Conservation (phyloP, 2,113 vertebrate species). For the Tringa solitaria region DNA sequence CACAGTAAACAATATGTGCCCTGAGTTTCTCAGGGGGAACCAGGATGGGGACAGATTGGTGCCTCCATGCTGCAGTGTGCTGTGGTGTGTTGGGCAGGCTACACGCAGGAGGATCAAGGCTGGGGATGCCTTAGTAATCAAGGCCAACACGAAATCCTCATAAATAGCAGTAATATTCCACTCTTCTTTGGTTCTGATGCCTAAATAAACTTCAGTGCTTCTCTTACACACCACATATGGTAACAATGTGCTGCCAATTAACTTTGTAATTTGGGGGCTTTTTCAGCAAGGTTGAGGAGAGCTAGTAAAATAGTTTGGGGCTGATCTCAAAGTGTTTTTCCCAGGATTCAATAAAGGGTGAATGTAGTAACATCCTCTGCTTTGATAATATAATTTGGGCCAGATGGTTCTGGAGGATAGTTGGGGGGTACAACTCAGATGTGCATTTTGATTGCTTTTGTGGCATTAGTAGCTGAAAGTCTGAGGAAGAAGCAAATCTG, state of each 20-base stretch:
- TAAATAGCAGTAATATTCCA: conserved; percentile 53
- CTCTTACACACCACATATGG: conserved; percentile 62
- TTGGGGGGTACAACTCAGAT: background rate
- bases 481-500: background rate
- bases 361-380: conserved; percentile 57
- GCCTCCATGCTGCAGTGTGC: background rate
- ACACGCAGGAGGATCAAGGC: background rate
- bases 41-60: background rate
- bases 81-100: background rate
- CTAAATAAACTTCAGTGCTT: conserved; percentile 58
- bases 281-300: conserved; percentile 54
- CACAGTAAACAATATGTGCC: background rate
- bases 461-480: background rate
- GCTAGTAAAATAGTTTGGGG: conserved; percentile 54
- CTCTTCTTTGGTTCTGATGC: conserved; percentile 43
- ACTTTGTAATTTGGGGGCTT: conserved; percentile 62
- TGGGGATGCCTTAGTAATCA: conserved; percentile 19
- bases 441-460: background rate
- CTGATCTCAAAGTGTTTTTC: conserved; percentile 59
- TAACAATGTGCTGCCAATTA: conserved; percentile 70
- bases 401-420: conserved; percentile 44
- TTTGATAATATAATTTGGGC: conserved; percentile 64
- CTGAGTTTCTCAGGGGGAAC: background rate
- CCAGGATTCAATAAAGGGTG: conserved; percentile 54
- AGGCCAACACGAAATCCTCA: conserved; percentile 27